phyloP scores from a whole-genome alignment of 1,140 invertebrate genomes.

The Orius insidiosus region DNA sequence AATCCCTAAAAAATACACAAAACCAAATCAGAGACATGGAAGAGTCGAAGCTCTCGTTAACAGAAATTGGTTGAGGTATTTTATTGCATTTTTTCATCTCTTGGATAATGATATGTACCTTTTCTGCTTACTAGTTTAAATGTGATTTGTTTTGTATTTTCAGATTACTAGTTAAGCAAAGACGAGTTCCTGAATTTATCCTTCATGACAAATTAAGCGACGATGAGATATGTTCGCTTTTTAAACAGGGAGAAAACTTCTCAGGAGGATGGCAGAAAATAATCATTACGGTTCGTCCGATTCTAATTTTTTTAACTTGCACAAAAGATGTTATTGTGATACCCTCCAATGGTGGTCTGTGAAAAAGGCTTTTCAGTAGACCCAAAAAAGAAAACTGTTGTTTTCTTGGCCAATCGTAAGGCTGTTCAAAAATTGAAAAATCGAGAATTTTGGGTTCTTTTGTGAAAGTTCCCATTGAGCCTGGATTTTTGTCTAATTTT shows the following conservation, averaged over 20 bases:
- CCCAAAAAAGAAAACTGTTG: too few species aligned
- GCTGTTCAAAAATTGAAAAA: slow-evolving; percentile 6
- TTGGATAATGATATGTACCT: not conserved
- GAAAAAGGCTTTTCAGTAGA: too few species aligned
- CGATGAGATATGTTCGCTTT: slow-evolving; percentile 33
- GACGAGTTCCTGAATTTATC: slow-evolving; percentile 25
- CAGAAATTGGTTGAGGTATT: slow-evolving; percentile 42
- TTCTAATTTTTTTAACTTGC: not conserved
- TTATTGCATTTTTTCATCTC: not conserved
- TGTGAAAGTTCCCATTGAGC: too few species aligned
- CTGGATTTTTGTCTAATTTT: too few species aligned
- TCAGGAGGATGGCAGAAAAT: slow-evolving; percentile 38
- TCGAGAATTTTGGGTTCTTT: slow-evolving; percentile 2
- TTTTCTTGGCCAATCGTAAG: too few species aligned
- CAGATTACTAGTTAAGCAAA: slow-evolving; percentile 33
- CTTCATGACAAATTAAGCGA: slow-evolving; percentile 24
- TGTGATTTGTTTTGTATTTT: slow-evolving; percentile 6
- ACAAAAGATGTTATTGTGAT: too few species aligned
- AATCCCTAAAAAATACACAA: slow-evolving; percentile 42
- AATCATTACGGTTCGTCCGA: slow-evolving; percentile 34
- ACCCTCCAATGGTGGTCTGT: too few species aligned
- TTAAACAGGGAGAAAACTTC: slow-evolving; percentile 35
- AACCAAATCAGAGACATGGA: slow-evolving; percentile 31
- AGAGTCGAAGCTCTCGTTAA: slow-evolving; percentile 43
- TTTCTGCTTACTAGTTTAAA: not conserved